phyloP scores from a whole-genome alignment of 2,888 invertebrate species.

The Sisyra terminalis region DNA sequence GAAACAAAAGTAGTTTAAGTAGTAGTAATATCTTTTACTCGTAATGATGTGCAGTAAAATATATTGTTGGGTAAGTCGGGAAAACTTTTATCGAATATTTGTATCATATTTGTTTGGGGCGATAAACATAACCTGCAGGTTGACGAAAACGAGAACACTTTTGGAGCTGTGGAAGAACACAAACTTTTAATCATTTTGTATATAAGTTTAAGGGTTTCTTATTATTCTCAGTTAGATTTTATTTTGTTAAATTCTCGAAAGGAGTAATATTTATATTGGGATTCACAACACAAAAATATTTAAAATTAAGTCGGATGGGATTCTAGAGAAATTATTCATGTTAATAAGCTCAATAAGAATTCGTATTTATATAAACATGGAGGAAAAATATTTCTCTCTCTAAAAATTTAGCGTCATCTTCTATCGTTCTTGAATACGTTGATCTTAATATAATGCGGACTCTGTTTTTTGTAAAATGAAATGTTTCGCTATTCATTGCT shows the following conservation, averaged over 20 bases:
- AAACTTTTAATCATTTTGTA: background rate
- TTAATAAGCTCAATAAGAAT: no score
- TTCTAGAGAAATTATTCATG: background rate
- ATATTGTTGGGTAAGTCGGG: slow-evolving; percentile 17
- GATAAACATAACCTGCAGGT: slow-evolving; percentile 8
- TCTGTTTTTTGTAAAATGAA: no score
- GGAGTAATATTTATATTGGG: background rate
- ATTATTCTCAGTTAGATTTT: no score
- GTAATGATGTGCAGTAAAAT: slow-evolving; percentile 17
- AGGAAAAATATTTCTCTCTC: no score
- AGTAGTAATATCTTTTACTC: no score
- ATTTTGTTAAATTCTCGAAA: no score
- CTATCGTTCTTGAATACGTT: no score
- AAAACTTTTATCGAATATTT: slow-evolving; percentile 14
- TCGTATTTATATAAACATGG: no score
- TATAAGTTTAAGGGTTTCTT: background rate
- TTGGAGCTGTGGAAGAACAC: background rate
- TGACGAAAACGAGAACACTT: slow-evolving; percentile 6
- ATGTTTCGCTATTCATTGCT: no score
- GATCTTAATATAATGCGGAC: no score
- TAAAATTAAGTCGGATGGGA: background rate
- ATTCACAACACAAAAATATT: slow-evolving; percentile 2
- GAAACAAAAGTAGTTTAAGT: no score
- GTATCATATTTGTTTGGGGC: slow-evolving; percentile 8
- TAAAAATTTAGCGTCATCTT: no score